phyloP scores from a whole-genome alignment of 2,797 vertebrate genomes.

The Buceros bicornis region DNA sequence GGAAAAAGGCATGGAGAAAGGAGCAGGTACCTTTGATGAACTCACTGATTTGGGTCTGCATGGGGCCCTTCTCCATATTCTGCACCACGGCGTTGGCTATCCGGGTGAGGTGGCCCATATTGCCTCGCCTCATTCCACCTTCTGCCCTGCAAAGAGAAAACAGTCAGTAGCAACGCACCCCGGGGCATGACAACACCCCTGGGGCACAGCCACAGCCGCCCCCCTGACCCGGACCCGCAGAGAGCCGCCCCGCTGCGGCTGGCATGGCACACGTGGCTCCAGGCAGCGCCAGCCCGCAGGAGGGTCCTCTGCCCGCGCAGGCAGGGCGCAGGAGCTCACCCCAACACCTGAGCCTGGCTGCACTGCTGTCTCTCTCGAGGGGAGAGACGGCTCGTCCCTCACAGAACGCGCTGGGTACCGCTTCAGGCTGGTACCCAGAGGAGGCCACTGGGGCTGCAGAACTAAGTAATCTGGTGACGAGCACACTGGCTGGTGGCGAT shows the following conservation, averaged over 20 bases:
- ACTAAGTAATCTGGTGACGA: too few species aligned
- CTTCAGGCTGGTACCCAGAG: too few species aligned
- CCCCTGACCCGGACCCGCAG: too few species aligned
- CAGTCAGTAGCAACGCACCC: background rate
- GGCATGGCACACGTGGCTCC: rapidly evolving
- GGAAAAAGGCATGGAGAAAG: rapidly evolving
- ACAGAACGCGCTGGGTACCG: too few species aligned
- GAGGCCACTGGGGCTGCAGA: background rate
- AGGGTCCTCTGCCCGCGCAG: background rate
- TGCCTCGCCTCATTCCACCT: constrained; percentile 92
- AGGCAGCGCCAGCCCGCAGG: background rate
- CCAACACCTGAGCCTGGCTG: too few species aligned
- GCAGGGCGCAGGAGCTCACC: too few species aligned
- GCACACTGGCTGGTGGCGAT: too few species aligned
- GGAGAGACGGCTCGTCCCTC: too few species aligned
- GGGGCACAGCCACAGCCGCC: too few species aligned
- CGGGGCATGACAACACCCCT: background rate
- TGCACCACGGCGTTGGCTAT: constrained; percentile 96
- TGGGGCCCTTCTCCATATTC: constrained; percentile 92
- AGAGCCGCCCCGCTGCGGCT: too few species aligned
- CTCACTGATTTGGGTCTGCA: constrained; percentile 88
- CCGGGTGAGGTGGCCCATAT: constrained; percentile 98
- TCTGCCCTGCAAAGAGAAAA: constrained; percentile 83
- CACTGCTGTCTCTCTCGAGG: too few species aligned
- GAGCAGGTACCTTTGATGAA: constrained; percentile 89